These are phyloP conservation scores for Talpa occidentalis DNA, from an alignment of 2,113 vertebrate genomes.

Conservation along the genomic window DNA sequence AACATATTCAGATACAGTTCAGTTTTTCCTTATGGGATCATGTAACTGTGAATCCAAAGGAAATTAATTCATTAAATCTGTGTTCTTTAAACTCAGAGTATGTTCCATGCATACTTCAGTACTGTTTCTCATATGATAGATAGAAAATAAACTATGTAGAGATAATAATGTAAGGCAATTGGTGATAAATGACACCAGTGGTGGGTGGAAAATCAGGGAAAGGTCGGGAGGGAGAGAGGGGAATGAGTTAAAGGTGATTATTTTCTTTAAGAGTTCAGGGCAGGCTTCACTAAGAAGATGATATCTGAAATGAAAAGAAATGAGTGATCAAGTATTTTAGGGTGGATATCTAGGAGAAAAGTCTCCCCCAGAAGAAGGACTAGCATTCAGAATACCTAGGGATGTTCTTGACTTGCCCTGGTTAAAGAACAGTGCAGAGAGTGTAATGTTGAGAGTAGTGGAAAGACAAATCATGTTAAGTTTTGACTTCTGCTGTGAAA, in stretches of 20 bases:
- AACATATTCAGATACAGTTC: background rate
- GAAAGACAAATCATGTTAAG: background rate
- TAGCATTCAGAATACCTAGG: background rate
- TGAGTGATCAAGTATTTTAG: background rate
- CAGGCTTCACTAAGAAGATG: background rate
- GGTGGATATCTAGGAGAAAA: background rate
- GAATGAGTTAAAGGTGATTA: background rate
- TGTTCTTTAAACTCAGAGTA: background rate
- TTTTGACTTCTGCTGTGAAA: background rate
- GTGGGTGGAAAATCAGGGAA: no score
- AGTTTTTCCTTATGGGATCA: background rate
- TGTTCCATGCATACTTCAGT: background rate
- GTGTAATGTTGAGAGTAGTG: background rate
- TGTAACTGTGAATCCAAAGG: background rate
- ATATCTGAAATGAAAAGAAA: background rate
- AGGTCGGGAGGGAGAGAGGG: background rate
- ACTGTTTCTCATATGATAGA: background rate
- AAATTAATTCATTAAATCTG: background rate
- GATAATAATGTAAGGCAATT: background rate
- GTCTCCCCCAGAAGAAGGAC: background rate
- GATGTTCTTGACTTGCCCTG: background rate
- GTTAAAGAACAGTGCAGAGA: background rate
- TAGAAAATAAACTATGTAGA: background rate
- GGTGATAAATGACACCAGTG: background rate
- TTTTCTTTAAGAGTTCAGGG: background rate